Base-by-base conservation (phyloP, 1,140 invertebrate genomes). In the Eurytemora carolleeae region DNA sequence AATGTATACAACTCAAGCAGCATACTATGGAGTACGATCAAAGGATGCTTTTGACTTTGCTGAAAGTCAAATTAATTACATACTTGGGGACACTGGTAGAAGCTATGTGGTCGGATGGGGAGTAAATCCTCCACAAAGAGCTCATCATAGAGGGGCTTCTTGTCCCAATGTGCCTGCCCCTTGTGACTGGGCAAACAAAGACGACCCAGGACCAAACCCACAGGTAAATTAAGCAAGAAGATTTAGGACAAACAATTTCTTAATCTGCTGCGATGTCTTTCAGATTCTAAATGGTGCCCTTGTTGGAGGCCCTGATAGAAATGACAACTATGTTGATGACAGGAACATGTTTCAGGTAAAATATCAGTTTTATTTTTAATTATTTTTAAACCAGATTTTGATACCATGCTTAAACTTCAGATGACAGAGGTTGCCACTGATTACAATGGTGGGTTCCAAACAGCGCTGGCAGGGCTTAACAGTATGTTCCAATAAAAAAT, bases 81-180 rank as follows among this genome's bases (percentile, higher is more conserved):
- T 79, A 63, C 70, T 83, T 0, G 80, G 80, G 1, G 73, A 76
- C 61, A 70, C 69, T 63, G 80, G 80, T 1, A 72, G 75, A 54
- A 82, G 80, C 67, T 83, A 73, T 66, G 77, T 82, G 0, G 76
- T 82, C 21, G 81, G 81, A 3, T 82, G 75, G 67, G 81, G 80
- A 1, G 67, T 70, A 25, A 77, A 80, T 69, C 76, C 76, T 54
- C 80, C 80, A 0, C 69, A 18, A 22, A 20, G 63, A 18, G 64
- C 64, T 52, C 64, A 65, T 31, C 25, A 53, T 16, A 7, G 57
- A 1, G 20, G n/a, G 2, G 78, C 75, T 53, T 72, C 70, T 12
- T 72, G 71, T 44, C 67, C 67, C 12, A 58, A 66, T 31, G 61
- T 54, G 12, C 71, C 71, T 0, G 31, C 7, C 7, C 7, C 57